Evolutionary conservation across 1,140 invertebrate genomes (phyloP).

Genomic region (Solenopsis fugax): DNA sequence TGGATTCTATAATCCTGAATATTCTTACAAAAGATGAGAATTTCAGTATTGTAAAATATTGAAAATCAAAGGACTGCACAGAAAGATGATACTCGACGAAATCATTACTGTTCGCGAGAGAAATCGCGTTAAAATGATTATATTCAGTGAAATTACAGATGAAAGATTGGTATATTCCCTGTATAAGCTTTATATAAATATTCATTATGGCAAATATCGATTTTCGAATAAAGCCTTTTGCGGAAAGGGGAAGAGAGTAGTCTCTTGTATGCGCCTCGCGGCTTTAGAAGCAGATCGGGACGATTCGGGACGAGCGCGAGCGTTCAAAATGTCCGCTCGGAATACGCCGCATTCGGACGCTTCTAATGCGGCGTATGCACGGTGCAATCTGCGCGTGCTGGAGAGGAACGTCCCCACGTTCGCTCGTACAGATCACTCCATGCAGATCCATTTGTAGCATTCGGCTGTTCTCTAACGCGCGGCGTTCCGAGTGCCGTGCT

Average conservation of each 20-base stretch:
- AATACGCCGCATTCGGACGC: slow-evolving; percentile 41
- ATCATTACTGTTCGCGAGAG: not conserved
- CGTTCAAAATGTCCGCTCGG: slow-evolving; percentile 43
- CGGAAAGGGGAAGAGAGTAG: not conserved
- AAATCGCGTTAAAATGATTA: not conserved
- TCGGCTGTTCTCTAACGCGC: slow-evolving; percentile 39
- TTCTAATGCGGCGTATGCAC: slow-evolving; percentile 45
- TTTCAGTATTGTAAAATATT: not conserved
- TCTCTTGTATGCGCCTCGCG: not conserved
- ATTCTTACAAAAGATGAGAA: not conserved
- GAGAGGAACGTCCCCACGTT: slow-evolving; percentile 9
- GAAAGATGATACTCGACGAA: not conserved
- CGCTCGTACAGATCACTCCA: slow-evolving; percentile 39
- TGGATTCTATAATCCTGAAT: not conserved
- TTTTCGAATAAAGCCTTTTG: not conserved
- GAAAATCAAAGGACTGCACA: not conserved
- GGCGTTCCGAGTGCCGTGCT: slow-evolving; percentile 30
- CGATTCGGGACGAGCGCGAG: too few species aligned
- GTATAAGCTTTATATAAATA: not conserved
- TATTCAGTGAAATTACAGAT: not conserved
- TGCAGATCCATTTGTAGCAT: slow-evolving; percentile 62
- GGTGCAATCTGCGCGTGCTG: slow-evolving; percentile 35
- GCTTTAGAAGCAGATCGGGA: not conserved
- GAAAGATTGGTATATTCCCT: not conserved
- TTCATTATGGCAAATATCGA: not conserved